Evolutionary conservation across 1,140 invertebrate species (phyloP), one percentile per base, ranked within the genome.

Genomic region (Fragariocoptes setiger): DNA sequence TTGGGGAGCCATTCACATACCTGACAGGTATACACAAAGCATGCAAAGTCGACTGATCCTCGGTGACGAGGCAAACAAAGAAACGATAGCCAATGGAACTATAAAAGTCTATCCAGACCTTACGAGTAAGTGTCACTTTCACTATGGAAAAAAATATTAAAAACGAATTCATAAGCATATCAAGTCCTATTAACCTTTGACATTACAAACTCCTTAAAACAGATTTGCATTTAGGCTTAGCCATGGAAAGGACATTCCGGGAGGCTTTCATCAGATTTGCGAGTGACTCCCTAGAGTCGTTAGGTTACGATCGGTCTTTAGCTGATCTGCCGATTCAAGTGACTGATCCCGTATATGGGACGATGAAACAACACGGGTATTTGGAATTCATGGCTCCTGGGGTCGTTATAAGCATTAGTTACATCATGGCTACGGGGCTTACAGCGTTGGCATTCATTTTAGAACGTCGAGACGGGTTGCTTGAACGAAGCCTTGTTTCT

Each of bases 371-470:
- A 49, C 77, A 80, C 17, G 79, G 75, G 43, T 88, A 88, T 53
- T 85, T 78, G 2, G 76, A 88, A 57, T 92, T 90, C 57, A 83
- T 86, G 46, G 80, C 83, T 21, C 82, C 83, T 22, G 83, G 83
- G 48, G 75, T 90, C 41, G 82, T 88, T 53, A 61, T 47, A 4
- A 85, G 79, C n/a, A 86, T 88, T 51, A 77, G 85, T 1, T 92
- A 86, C 63, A 88, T 90, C 65, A 66, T 92, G 61, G 80, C 83
- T 17, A 79, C 86, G 13, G 80, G 82, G 17, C 56, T 90, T 39
- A 90, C 83, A 13, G 80, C 80, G 2, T 74, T 83, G 12, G 72
- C 76, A 1, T 69, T 92, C 54, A 75, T 92, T 37, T 71, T 86
- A 42, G 85, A 92, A 55, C 66, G 77, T 47, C 80, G 78, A 46